Evolutionary conservation across 64 coral and sea anemone genomes (phyloP).

Genomic region (Actinia equina): DNA sequence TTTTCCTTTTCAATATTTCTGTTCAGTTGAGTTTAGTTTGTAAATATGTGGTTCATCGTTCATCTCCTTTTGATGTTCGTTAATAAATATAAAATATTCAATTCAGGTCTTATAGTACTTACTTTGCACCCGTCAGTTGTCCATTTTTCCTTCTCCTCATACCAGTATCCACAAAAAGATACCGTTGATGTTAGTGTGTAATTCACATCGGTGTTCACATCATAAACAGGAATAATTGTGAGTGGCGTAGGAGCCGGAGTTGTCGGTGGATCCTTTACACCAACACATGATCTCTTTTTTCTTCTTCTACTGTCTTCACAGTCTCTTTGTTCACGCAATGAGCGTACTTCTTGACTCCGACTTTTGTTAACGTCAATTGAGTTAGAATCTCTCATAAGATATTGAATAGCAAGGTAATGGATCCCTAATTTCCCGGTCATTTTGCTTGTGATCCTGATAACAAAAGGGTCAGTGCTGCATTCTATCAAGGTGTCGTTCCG

Average conservation of each 20-base stretch:
- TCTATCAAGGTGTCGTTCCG: not conserved
- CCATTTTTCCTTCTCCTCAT: slow-evolving; percentile 46
- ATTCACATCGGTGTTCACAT: slow-evolving; percentile 45
- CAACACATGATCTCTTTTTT: slow-evolving; percentile 60
- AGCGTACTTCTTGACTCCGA: not conserved
- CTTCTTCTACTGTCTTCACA: slow-evolving; percentile 29
- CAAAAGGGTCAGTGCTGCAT: not conserved
- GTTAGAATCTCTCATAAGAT: not conserved
- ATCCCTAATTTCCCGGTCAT: slow-evolving; percentile 29
- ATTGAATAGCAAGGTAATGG: slow-evolving; percentile 55
- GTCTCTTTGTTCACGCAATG: not conserved
- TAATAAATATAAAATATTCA: no score
- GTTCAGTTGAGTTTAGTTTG: no score
- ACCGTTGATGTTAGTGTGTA: slow-evolving; percentile 51
- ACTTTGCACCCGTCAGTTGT: slow-evolving; percentile 72
- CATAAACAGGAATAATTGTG: slow-evolving; percentile 39
- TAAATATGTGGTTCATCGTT: no score
- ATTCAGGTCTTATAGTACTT: not conserved
- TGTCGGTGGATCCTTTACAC: slow-evolving; percentile 73
- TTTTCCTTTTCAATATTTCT: no score
- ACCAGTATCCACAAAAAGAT: slow-evolving; percentile 68
- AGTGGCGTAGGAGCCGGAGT: slow-evolving; percentile 52
- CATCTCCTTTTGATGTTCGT: no score
- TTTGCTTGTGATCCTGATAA: slow-evolving; percentile 21
- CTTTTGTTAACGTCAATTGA: not conserved